Base-by-base conservation (phyloP, 2,797 vertebrate genomes). In the Aphelocoma californica region DNA sequence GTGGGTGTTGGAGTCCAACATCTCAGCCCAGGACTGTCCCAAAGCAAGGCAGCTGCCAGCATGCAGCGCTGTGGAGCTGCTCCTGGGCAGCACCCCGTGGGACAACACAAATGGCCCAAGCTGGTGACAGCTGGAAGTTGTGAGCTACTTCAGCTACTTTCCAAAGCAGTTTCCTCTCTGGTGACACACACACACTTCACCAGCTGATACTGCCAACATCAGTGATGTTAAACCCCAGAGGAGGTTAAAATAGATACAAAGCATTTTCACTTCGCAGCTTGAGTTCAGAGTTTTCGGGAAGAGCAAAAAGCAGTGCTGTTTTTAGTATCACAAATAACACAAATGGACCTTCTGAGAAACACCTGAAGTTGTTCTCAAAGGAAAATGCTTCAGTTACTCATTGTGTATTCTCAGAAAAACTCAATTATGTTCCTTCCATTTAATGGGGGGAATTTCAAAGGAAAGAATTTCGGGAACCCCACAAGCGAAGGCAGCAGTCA, bases 401-500 rank as follows among this genome's bases (percentile, higher is more conserved):
- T 36, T 15, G 14, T 0, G 3, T 16, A 19, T 20, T 74, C 50
- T 74, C 66, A 48, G 61, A 32, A 74, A 53, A 56, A 40, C 25
- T 78, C 6, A 1, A 16, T 77, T 73, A 79, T 0, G 1, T 51
- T 82, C 18, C 26, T 67, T 79, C 31, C 53, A 34, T 57, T 79
- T 86, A 56, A 44, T 2, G 8, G 44, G 26, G 19, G 18, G 3
- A 20, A n/a, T 45, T 40, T 81, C n/a, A 60, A 75, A 53, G 51
- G 48, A 48, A 45, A 88, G 84, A 96, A 91, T 97, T 94, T 95
- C 86, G 18, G 95, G 93, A 92, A 71, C 78, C 91, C 86, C 72
- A 70, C 34, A 79, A 71, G n/a, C 0, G 0, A 94, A 72, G 86
- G 86, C 91, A 95, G 92, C 82, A 92, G 93, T 81, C 57, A 75